Percentiles rank a stretch among this genome's conserved stretches.
Conservation (phyloP, 2,888 invertebrate species). For the Synergus itoensis region DNA sequence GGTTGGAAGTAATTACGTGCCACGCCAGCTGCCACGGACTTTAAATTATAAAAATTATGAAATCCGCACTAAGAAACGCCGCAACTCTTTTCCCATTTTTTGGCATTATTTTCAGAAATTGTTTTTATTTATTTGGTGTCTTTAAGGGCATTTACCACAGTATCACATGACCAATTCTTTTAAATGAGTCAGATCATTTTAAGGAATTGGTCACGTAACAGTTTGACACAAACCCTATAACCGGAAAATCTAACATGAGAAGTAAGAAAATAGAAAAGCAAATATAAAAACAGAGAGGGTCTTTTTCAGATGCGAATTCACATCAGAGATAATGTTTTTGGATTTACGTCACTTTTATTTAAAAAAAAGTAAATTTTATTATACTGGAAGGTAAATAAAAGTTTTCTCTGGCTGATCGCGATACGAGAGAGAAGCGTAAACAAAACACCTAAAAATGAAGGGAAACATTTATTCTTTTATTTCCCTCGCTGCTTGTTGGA, state of each 20-base stretch:
- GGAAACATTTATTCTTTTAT: no score
- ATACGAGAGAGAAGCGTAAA: not conserved
- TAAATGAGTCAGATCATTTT: no score
- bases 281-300: no score
- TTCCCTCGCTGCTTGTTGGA: no score
- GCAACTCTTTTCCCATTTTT: slow-evolving; percentile 49
- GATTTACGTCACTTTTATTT: slow-evolving; percentile 29
- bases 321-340: not conserved
- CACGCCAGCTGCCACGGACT: slow-evolving; percentile 77
- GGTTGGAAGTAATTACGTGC: slow-evolving; percentile 77
- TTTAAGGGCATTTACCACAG: not conserved
- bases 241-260: no score
- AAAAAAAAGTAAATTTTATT: slow-evolving; percentile 26
- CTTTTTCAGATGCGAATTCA: not conserved
- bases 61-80: slow-evolving; percentile 69
- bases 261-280: no score
- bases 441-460: not conserved
- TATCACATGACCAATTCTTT: no score
- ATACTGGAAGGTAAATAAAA: slow-evolving; percentile 11
- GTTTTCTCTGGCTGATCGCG: slow-evolving; percentile 17
- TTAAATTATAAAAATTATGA: slow-evolving; percentile 78
- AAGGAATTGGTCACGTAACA: no score
- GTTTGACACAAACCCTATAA: no score
- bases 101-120: slow-evolving; percentile 18
- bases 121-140: slow-evolving; percentile 8